Percentiles rank a stretch among this genome's conserved stretches.
Conservation (phyloP, 53 echinoderm and acorn worm species). For the Echinarachnius parma region DNA sequence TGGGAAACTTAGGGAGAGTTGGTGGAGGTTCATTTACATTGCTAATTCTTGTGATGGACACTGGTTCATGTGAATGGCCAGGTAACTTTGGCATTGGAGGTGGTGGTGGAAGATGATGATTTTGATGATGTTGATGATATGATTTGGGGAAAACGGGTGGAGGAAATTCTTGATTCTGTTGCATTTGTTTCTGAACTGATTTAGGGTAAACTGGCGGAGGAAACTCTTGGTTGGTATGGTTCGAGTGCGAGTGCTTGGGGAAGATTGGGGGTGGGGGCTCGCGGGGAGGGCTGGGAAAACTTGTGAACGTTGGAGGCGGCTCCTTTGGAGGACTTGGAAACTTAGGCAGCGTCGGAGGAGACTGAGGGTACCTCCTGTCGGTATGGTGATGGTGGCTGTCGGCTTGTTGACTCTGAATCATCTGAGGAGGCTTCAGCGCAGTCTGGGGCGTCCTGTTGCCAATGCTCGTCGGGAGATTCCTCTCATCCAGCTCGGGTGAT, state of each 20-base stretch:
- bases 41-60: conserved; percentile 11
- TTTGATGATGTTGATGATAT: no score
- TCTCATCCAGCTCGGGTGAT: neutral
- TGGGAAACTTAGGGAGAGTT: conserved; percentile 42
- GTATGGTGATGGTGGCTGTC: neutral
- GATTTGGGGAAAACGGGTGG: no score
- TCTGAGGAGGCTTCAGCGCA: conserved; percentile 33
- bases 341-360: conserved; percentile 40
- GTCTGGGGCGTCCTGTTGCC: neutral
- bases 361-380: neutral
- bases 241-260: neutral
- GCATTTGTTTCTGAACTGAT: no score
- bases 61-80: conserved; percentile 28
- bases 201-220: no score
- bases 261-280: conserved; percentile 24
- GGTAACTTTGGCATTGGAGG: conserved; percentile 35
- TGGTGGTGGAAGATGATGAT: no score
- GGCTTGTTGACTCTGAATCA: neutral
- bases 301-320: conserved; percentile 33
- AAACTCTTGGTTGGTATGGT: no score
- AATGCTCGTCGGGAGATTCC: neutral
- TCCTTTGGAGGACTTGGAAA: conserved; percentile 33
- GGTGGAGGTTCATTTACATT: conserved; percentile 38
- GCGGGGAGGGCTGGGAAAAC: conserved; percentile 30
- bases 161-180: no score